These are phyloP conservation scores for Graphium colonna DNA, from an alignment of 2,888 invertebrate species.

Conservation along the genomic window DNA sequence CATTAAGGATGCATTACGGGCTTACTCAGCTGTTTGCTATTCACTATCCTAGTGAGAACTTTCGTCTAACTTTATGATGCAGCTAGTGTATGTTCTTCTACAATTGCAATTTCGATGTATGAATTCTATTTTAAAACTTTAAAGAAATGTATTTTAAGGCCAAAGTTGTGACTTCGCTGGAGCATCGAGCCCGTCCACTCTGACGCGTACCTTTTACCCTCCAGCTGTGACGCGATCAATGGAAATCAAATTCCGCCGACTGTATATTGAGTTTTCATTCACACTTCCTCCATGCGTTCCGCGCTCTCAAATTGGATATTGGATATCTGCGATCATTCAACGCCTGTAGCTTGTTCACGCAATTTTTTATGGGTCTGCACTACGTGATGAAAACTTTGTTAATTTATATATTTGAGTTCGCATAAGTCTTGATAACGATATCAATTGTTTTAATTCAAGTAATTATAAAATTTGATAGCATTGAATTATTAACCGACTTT, in stretches of 20 bases:
- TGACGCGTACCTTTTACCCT: neutral
- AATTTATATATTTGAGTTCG: neutral
- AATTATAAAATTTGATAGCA: too few species aligned
- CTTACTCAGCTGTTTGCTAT: too few species aligned
- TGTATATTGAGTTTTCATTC: conserved; percentile 13
- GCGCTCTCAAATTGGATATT: conserved; percentile 6
- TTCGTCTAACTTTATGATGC: too few species aligned
- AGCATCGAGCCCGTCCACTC: neutral
- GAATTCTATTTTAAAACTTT: too few species aligned
- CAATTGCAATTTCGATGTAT: too few species aligned
- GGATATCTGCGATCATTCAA: neutral
- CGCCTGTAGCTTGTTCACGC: neutral
- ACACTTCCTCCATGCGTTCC: conserved; percentile 7
- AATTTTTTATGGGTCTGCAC: neutral
- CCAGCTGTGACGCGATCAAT: conserved; percentile 6
- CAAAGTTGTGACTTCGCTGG: neutral
- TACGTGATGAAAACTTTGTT: too few species aligned
- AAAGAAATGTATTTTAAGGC: too few species aligned
- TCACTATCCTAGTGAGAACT: too few species aligned
- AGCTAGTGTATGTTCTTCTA: too few species aligned
- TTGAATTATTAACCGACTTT: too few species aligned
- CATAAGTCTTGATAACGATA: neutral
- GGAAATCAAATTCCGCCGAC: conserved; percentile 8
- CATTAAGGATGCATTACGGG: too few species aligned
- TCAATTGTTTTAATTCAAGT: neutral